Conservation (phyloP, 1,140 invertebrate genomes). For the Holcopasites calliopsidis region DNA sequence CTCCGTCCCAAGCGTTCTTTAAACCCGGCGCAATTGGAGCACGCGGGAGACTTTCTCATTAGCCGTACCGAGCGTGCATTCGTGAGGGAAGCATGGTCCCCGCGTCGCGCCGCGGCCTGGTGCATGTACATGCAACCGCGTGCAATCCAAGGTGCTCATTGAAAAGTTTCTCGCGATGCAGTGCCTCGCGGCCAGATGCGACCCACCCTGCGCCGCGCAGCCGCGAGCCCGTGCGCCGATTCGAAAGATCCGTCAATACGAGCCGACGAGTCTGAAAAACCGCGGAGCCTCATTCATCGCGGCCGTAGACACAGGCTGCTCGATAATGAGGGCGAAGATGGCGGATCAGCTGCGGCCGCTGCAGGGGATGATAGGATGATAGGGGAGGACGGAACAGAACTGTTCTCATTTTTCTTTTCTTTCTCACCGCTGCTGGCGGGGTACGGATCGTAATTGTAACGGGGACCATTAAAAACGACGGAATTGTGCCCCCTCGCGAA, state of each 20-base stretch:
- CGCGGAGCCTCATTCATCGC: conserved; percentile 35
- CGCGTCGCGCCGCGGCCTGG: background rate
- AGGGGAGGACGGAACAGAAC: background rate
- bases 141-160: conserved; percentile 39
- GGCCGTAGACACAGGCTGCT: conserved; percentile 46
- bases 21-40: no score
- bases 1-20: no score
- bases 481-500: conserved; percentile 28
- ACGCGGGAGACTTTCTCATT: no score
- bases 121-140: background rate
- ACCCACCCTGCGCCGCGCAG: background rate
- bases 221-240: background rate
- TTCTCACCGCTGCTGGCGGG: conserved; percentile 10
- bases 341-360: background rate
- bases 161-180: conserved; percentile 46
- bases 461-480: conserved; percentile 45
- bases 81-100: no score
- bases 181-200: background rate
- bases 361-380: background rate
- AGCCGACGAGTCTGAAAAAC: conserved; percentile 28
- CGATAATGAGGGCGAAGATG: conserved; percentile 55
- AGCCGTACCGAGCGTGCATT: no score
- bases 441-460: conserved; percentile 44
- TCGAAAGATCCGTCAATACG: conserved; percentile 24
- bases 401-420: conserved; percentile 37